Evolutionary conservation across 2,888 invertebrate species (phyloP).

Genomic region (Epistrophe grossulariae): DNA sequence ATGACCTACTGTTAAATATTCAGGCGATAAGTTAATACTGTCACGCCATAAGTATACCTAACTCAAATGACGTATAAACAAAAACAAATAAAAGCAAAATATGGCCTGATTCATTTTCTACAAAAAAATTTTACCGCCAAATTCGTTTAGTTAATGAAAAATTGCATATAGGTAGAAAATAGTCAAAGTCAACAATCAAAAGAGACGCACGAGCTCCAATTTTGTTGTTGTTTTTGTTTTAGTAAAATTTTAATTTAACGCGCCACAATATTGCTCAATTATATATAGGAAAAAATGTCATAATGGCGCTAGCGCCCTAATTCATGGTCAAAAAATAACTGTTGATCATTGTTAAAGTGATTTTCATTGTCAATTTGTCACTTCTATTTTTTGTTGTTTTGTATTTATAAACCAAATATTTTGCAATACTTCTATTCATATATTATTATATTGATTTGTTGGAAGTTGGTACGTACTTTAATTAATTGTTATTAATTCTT

Average conservation of each 20-base stretch:
- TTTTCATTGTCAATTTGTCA: constrained; percentile 66
- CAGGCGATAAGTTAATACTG: neutral
- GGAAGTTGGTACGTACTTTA: neutral
- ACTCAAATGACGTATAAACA: neutral
- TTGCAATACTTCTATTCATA: constrained; percentile 5
- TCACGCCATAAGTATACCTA: neutral
- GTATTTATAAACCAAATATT: constrained; percentile 28
- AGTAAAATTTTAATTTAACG: constrained; percentile 30
- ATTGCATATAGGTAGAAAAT: constrained; percentile 22
- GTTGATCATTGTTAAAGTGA: constrained; percentile 30
- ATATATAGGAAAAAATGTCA: neutral
- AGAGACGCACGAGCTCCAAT: constrained; percentile 20
- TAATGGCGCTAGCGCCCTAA: constrained; percentile 56
- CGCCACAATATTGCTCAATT: constrained; percentile 71
- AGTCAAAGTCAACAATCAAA: constrained; percentile 25
- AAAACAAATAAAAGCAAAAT: neutral
- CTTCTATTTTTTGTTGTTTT: neutral
- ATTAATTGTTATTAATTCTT: constrained; percentile 7
- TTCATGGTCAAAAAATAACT: constrained; percentile 63
- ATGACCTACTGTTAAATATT: constrained; percentile 4
- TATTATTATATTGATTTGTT: neutral
- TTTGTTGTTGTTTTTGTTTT: neutral
- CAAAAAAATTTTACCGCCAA: constrained; percentile 49
- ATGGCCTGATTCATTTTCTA: neutral
- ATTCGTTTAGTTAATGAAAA: constrained; percentile 54